Evolutionary conservation across 2,888 invertebrate species (phyloP).

Genomic region (Drosophila subsilvestris): DNA sequence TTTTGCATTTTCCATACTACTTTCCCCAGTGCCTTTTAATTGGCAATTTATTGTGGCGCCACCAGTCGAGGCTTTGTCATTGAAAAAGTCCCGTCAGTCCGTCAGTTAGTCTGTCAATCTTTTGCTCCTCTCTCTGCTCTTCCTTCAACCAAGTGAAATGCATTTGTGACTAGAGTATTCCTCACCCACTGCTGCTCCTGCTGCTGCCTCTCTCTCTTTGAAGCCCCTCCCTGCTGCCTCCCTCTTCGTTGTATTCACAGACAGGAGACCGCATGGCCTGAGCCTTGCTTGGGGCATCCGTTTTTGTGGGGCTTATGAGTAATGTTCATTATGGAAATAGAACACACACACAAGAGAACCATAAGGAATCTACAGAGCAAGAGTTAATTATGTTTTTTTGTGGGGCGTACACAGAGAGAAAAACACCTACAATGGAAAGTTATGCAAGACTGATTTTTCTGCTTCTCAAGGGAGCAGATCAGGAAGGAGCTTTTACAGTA

Average conservation of each 20-base stretch:
- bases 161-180: slow-evolving; percentile 40
- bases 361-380: slow-evolving; percentile 7
- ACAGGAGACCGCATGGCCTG: not conserved
- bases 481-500: no score
- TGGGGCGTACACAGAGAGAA: slow-evolving; percentile 7
- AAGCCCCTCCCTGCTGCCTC: not conserved
- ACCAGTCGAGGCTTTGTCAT: slow-evolving; percentile 16
- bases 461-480: no score
- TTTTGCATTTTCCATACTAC: slow-evolving; percentile 21
- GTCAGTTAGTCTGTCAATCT: slow-evolving; percentile 6
- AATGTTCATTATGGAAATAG: not conserved
- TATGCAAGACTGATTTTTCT: no score
- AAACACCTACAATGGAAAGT: not conserved
- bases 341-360: not conserved
- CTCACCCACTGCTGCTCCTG: not conserved
- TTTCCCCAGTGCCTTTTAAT: slow-evolving; percentile 55
- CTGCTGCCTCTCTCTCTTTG: not conserved
- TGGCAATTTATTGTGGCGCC: slow-evolving; percentile 58
- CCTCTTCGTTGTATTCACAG: not conserved
- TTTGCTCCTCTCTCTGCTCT: not conserved
- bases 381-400: slow-evolving; percentile 34
- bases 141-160: slow-evolving; percentile 60
- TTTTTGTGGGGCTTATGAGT: not conserved
- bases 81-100: slow-evolving; percentile 21
- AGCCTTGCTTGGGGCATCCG: slow-evolving; percentile 1